Base-by-base conservation (phyloP, 2,888 invertebrate species). In the Nomada hirtipes region DNA sequence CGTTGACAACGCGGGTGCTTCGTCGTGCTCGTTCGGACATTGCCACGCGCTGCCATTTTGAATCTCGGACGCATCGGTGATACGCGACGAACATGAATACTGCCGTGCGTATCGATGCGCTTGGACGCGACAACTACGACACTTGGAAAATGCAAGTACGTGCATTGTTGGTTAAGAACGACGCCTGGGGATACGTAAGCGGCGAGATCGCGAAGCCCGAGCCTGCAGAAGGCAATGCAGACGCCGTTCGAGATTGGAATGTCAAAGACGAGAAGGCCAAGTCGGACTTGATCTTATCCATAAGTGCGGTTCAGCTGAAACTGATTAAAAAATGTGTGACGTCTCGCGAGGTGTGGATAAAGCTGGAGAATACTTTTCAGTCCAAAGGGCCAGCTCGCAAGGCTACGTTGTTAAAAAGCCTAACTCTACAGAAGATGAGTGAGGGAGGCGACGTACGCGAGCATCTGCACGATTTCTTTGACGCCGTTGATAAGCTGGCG, bases 141-240 rank as follows among this genome's bases (percentile, higher is more conserved):
- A 64, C 64, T 26, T 64, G 50, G 64, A 26, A 50, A 2, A 47
- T 64, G 50, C 26, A 64, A 15, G 26, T 64, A 50, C 50, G 50
- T 13, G 64, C 64, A 47, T 15, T 64, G 2, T 26, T 64, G 4
- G 18, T 50, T 4, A 64, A 52, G 50, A 47, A 26, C 9, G 64
- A 47, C 50, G 64, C 64, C 18, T 64, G 50, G 64, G 10, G 1
- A 2, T 64, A 50, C 9, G 50, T 52, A 26, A 64, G 50, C 26
- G 50, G 52, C 9, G 18, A 64, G 26, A 50, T 20, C 15, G 1
- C 4, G 18, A 47, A 18, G 26, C 64, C 64, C 7, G 50, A 50
- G 18, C n/a, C 9, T 4, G 42, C 4, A 2, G 10, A 44, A 44
- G 20, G 42, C 2, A 11, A 61, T 2, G 44, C 42, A 11, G 36